Conservation (phyloP, 2,113 vertebrate species). For the Spilogale gracilis region DNA sequence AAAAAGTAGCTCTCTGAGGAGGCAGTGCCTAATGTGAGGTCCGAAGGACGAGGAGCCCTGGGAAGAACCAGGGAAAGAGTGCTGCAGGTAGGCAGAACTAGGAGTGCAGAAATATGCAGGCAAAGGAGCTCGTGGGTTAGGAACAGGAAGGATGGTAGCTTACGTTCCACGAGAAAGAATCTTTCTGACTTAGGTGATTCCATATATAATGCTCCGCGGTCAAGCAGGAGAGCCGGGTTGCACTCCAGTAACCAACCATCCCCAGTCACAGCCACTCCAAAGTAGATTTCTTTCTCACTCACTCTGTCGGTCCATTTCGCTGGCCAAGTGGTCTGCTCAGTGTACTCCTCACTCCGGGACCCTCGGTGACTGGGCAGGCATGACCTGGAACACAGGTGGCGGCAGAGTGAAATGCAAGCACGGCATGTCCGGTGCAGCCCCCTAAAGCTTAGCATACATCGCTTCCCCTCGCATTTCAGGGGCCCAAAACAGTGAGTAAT, state of each 20-base stretch:
- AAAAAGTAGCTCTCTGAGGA: background rate
- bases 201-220: background rate
- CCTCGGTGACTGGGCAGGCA: background rate
- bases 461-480: constrained; percentile 2
- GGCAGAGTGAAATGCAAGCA: background rate
- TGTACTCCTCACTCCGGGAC: background rate
- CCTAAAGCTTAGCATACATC: background rate
- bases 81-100: background rate
- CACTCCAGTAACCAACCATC: fast-evolving
- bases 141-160: background rate
- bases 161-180: background rate
- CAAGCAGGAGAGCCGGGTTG: background rate
- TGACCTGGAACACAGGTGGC: background rate
- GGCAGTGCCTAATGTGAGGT: background rate
- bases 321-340: background rate
- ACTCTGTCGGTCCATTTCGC: background rate
- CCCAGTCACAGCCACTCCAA: background rate
- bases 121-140: background rate
- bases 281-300: background rate
- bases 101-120: background rate
- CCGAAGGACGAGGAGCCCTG: background rate
- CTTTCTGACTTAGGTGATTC: background rate
- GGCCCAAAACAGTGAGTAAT: background rate
- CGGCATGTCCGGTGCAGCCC: background rate
- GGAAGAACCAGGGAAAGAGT: background rate